These are phyloP conservation scores for Leiothrix lutea DNA, from an alignment of 2,113 vertebrate species.

Conservation along the genomic window DNA sequence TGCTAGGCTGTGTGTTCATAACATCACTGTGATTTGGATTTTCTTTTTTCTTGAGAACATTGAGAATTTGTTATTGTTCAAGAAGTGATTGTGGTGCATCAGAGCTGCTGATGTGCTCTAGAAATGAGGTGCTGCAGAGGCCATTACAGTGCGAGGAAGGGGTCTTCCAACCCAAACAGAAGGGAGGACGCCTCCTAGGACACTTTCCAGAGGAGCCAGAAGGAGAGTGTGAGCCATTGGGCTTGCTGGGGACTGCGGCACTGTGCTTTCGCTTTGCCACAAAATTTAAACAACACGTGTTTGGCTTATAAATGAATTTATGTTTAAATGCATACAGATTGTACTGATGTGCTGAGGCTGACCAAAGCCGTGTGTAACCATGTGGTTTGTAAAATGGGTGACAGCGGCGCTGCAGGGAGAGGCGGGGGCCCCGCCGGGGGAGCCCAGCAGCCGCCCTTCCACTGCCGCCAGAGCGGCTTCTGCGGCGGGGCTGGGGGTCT, in stretches of 20 bases:
- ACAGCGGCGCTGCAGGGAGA: constrained; percentile 23
- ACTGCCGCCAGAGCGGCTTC: not conserved
- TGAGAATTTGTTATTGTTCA: not conserved
- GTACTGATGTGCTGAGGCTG: not conserved
- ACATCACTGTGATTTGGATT: not conserved
- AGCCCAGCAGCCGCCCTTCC: not conserved
- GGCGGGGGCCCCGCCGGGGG: constrained; percentile 71
- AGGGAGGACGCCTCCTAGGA: not conserved
- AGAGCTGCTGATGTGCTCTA: not conserved
- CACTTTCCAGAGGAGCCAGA: not conserved
- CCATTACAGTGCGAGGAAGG: not conserved
- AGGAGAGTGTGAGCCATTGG: not conserved
- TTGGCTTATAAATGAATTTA: not conserved
- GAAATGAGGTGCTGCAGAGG: not conserved
- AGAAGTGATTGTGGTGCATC: not conserved
- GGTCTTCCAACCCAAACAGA: not conserved
- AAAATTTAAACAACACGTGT: not conserved
- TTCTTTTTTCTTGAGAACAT: not conserved
- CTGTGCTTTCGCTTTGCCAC: not conserved
- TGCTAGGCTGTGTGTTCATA: not conserved
- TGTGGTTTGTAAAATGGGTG: constrained; percentile 36
- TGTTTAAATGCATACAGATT: not conserved
- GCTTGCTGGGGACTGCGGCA: not conserved
- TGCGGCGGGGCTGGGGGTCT: not conserved
- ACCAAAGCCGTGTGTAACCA: not conserved